Base-by-base conservation (phyloP, 2,888 invertebrate genomes). In the Microplitis manilae region DNA sequence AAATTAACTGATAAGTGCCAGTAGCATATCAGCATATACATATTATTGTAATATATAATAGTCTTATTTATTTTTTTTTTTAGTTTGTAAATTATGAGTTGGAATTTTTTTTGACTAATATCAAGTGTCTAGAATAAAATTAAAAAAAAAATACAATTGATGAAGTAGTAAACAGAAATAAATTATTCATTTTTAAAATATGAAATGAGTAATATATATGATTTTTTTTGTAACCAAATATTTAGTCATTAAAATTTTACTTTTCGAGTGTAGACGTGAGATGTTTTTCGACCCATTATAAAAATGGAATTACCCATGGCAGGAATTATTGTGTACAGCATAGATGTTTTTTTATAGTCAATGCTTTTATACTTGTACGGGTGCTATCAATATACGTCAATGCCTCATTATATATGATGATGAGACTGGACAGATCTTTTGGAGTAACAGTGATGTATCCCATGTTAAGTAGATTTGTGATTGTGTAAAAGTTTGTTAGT, bases 201-300 rank as follows among this genome's bases (percentile, higher is more conserved):
- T 5, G 30, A 13, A 13, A 50, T 50, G 50, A 50, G 13, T 50
- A 76, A 67, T 64, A 9, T 60, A 59, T 64, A 9, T 60, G 38
- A n/a, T 65, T 17, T 76, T 76, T 76, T 9, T 8, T 38, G 15
- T 20, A 50, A 50, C 8, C 13, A 50, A 50, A 50, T 8, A 50
- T 50, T 50, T 50, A 50, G 8, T 9, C 13, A 2, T 5, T 50
- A 13, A 50, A 50, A 8, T 9, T 15, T 40, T 61, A 6, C 60
- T 67, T 77, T 67, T 67, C 61, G 13, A 50, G 13, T 5, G 60
- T 68, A 13, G 15, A n/a, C 41, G 30, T 20, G 8, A n/a, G 64
- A 59, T 70, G 30, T 70, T 59, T 60, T 50, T 59, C 61, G 30
- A 60, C 61, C 61, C n/a, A 70, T 70, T 59, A 17, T 40, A 17